These are phyloP conservation scores for Papio anubis DNA, from an alignment of 2,113 vertebrate genomes.

Conservation along the genomic window DNA sequence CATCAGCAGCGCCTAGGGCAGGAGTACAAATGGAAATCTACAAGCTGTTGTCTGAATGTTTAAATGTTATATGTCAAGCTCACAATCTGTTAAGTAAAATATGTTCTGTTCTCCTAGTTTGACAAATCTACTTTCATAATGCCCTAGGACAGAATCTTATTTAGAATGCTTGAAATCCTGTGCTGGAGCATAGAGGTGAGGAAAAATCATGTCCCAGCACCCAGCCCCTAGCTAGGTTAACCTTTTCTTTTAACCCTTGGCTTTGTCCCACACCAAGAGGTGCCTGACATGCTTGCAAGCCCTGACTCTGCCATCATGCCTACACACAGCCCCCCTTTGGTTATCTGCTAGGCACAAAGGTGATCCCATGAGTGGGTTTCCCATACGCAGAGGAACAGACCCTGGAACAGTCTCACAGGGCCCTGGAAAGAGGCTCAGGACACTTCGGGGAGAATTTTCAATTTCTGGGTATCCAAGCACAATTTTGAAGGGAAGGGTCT, in stretches of 20 bases:
- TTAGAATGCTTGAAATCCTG: background rate
- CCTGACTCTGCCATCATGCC: rapidly evolving
- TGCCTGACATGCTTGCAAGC: rapidly evolving
- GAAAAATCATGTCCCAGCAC: background rate
- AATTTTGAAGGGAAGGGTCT: background rate
- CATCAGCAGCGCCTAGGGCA: background rate
- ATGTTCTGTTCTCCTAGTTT: background rate
- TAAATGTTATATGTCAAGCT: background rate
- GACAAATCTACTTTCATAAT: background rate
- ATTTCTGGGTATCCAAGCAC: background rate
- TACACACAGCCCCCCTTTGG: background rate
- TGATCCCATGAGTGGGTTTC: background rate
- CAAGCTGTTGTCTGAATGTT: background rate
- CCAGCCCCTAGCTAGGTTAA: rapidly evolving
- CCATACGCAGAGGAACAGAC: background rate
- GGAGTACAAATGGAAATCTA: background rate
- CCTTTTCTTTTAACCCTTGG: background rate
- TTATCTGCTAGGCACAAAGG: background rate
- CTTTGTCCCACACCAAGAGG: background rate
- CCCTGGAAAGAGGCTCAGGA: background rate
- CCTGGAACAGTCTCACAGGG: background rate
- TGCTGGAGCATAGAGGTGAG: background rate
- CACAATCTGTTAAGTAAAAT: conserved; percentile 17
- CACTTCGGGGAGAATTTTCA: background rate
- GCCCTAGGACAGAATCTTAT: background rate